Evolutionary conservation across 1,140 invertebrate species (phyloP).

Genomic region (Episyrphus balteatus): DNA sequence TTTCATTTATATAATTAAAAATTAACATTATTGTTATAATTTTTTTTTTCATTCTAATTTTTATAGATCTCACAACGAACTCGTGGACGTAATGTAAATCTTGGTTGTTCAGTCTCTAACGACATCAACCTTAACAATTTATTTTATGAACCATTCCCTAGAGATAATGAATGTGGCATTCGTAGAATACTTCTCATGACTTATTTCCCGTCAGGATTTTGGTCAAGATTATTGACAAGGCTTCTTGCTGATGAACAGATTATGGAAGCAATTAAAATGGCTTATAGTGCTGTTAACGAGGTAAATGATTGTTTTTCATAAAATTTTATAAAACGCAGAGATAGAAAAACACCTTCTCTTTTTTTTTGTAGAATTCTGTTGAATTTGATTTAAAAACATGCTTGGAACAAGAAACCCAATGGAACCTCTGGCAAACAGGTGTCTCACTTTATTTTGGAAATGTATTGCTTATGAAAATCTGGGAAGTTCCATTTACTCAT

Average conservation of each 20-base stretch:
- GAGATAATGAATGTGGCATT: constrained; percentile 12
- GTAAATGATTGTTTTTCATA: constrained; percentile 16
- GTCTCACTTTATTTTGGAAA: constrained; percentile 75
- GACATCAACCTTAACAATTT: constrained; percentile 26
- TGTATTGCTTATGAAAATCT: constrained; percentile 67
- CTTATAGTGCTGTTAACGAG: constrained; percentile 17
- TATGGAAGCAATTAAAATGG: constrained; percentile 59
- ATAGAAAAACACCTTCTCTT: not conserved
- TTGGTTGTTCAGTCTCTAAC: constrained; percentile 27
- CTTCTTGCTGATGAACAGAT: constrained; percentile 83
- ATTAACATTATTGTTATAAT: not conserved
- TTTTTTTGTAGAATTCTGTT: constrained; percentile 17
- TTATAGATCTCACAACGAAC: constrained; percentile 57
- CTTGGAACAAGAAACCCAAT: constrained; percentile 44
- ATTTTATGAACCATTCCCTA: constrained; percentile 14
- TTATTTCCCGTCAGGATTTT: constrained; percentile 96
- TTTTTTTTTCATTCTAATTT: not conserved
- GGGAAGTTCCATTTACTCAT: constrained; percentile 62
- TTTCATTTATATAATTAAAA: not conserved
- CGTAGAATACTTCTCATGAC: constrained; percentile 72
- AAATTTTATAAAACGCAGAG: too few relatives aligned
- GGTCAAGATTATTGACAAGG: constrained; percentile 86
- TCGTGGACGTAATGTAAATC: constrained; percentile 43
- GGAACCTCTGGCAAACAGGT: constrained; percentile 94
- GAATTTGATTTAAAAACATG: constrained; percentile 28